Evolutionary conservation across 2,888 invertebrate genomes (phyloP), one percentile per base, ranked within the genome.

Genomic region (Tenthredo distinguenda): DNA sequence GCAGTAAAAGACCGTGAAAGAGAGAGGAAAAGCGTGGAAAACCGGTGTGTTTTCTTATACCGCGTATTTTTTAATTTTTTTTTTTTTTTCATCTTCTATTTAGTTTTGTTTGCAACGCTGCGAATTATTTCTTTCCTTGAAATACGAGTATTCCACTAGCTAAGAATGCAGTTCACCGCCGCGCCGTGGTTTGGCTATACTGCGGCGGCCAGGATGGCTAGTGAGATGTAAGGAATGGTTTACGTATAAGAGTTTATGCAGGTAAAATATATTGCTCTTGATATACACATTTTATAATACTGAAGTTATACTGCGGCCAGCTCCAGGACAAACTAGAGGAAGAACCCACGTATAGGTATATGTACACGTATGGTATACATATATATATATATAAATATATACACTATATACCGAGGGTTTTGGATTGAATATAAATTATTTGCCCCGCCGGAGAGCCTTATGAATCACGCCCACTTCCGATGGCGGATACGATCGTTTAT

Each of bases 381-480:
- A 58, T 58, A 3, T 18, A 18, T 71, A 40, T 68, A 4, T 68
- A 68, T 2, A 1, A 34, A 34, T 68, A 68, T 37, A 58, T 40
- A n/a, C 9, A 37, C 34, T 50, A 72, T 47, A 47, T 47, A 47
- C 47, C 40, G 43, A 10, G 77, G 55, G 55, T 77, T 74, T 77
- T 34, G 81, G 81, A 81, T 62, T 62, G 81, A 81, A 62, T 40
- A 81, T 81, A 81, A 81, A 81, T 81, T 81, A 81, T 81, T 81
- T 37, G 34, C 21, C 31, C 37, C 21, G 40, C 31, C 12, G 55
- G 50, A 81, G 58, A 58, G 81, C 81, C 62, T 58, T 81, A 81
- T 81, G 81, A 81, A 81, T 81, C 81, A 81, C 81, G 81, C 81
- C 50, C 62, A 37, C 81, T 81, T 81, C 81, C 81, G 81, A 81